Percentiles rank a stretch among this genome's conserved stretches.
These are phyloP conservation scores for Drosophila nigrodunni DNA, from an alignment of 1,140 invertebrate genomes.

Conservation along the genomic window DNA sequence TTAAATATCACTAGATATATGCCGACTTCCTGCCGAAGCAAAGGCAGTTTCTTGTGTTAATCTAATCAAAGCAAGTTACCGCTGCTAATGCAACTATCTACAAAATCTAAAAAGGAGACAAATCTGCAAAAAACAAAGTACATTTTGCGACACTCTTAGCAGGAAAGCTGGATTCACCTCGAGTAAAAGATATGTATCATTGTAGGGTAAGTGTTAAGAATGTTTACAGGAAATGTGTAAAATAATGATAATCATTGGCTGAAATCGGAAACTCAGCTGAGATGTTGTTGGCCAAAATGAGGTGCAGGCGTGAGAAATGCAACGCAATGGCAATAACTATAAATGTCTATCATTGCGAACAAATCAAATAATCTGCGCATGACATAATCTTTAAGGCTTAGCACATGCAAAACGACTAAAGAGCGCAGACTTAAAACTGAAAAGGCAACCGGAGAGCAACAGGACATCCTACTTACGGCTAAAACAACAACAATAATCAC, in stretches of 20 bases:
- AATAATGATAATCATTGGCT: constrained; percentile 54
- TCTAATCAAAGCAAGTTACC: constrained; percentile 73
- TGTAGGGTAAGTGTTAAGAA: constrained; percentile 40
- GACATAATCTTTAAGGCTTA: constrained; percentile 73
- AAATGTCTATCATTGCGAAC: constrained; percentile 38
- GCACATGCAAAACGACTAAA: constrained; percentile 72
- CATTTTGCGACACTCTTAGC: constrained; percentile 52
- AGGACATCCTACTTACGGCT: constrained; percentile 76
- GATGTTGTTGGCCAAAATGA: constrained; percentile 7
- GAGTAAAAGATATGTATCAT: constrained; percentile 52
- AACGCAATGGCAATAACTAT: constrained; percentile 54
- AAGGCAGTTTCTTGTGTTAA: constrained; percentile 32
- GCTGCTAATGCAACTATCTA: constrained; percentile 60
- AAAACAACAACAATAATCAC: constrained; percentile 27
- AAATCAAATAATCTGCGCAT: constrained; percentile 68
- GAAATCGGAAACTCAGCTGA: constrained; percentile 68
- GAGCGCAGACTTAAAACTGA: constrained; percentile 8
- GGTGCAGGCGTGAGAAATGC: constrained; percentile 73
- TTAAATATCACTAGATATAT: constrained; percentile 15
- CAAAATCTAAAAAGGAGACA: constrained; percentile 14
- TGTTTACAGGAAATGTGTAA: constrained; percentile 73
- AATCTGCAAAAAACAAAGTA: constrained; percentile 2
- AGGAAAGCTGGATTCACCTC: constrained; percentile 44
- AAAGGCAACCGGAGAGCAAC: constrained; percentile 58
- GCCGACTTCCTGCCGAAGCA: constrained; percentile 39